These are phyloP conservation scores for Timema cristinae DNA, from an alignment of 2,888 invertebrate species.

Conservation along the genomic window DNA sequence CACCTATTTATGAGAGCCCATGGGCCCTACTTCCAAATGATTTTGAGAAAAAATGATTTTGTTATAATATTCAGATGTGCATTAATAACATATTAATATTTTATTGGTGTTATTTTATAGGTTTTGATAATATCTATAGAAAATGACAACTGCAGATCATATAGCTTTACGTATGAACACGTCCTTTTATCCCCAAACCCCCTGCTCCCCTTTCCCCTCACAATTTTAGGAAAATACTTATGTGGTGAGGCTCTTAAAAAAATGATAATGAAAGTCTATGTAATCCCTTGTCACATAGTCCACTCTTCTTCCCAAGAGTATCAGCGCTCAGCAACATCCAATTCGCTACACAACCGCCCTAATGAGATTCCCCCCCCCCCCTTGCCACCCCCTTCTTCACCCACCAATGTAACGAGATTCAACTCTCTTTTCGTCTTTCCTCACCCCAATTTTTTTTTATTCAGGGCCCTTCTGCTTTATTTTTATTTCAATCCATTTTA, in stretches of 20 bases:
- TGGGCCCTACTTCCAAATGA: too few relatives aligned
- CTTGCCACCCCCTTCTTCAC: conserved; percentile 6
- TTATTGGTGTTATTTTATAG: too few relatives aligned
- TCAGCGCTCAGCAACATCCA: conserved; percentile 16
- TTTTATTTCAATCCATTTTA: conserved; percentile 17
- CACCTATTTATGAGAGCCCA: too few relatives aligned
- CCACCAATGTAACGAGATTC: conserved; percentile 31
- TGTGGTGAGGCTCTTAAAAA: not conserved
- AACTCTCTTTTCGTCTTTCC: conserved; percentile 6
- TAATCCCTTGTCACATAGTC: not conserved
- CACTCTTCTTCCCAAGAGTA: conserved; percentile 3
- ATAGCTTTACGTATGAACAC: too few relatives aligned
- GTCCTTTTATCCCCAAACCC: too few relatives aligned
- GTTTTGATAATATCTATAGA: too few relatives aligned
- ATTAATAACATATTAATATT: too few relatives aligned
- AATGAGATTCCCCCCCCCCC: conserved; percentile 30
- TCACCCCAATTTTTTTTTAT: not conserved
- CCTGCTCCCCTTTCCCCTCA: too few relatives aligned
- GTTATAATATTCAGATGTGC: too few relatives aligned
- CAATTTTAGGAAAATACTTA: not conserved
- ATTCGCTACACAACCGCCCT: conserved; percentile 27
- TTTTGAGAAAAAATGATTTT: too few relatives aligned
- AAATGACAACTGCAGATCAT: too few relatives aligned
- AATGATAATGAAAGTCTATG: not conserved
- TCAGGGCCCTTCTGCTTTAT: not conserved